These are phyloP conservation scores for Polydrusus pterygomalis DNA, from an alignment of 2,888 invertebrate genomes.

Conservation along the genomic window DNA sequence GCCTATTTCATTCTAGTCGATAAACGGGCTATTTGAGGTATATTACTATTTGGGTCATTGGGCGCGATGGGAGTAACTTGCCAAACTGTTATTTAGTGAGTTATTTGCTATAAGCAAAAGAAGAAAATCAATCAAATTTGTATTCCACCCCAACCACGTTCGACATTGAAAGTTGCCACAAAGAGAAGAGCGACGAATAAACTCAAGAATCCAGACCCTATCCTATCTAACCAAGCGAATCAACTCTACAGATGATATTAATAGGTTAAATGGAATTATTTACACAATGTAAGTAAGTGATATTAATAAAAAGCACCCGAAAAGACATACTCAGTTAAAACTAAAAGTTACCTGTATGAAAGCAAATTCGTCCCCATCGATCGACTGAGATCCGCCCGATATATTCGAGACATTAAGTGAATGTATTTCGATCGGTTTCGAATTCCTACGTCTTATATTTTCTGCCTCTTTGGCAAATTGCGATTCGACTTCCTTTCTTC, in stretches of 20 bases:
- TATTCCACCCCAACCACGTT: no score
- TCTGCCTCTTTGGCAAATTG: constrained; percentile 71
- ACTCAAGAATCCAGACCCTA: neutral
- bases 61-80: no score
- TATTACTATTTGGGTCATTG: no score
- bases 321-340: constrained; percentile 56
- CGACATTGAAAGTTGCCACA: no score
- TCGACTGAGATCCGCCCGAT: constrained; percentile 64
- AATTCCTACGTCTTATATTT: constrained; percentile 71
- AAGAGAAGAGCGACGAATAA: no score
- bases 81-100: no score
- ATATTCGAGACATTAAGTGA: constrained; percentile 64
- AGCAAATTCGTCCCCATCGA: constrained; percentile 70
- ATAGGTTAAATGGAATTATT: constrained; percentile 51
- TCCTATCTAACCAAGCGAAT: constrained; percentile 22
- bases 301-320: constrained; percentile 59
- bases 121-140: no score
- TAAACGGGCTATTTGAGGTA: no score
- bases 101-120: no score
- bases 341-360: constrained; percentile 70
- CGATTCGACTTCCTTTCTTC: constrained; percentile 72
- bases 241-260: constrained; percentile 20
- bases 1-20: no score
- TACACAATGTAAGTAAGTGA: constrained; percentile 49
- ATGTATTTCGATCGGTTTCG: constrained; percentile 71